Evolutionary conservation across 2,888 invertebrate species (phyloP).

Genomic region (Microctonus aethiopoides): DNA sequence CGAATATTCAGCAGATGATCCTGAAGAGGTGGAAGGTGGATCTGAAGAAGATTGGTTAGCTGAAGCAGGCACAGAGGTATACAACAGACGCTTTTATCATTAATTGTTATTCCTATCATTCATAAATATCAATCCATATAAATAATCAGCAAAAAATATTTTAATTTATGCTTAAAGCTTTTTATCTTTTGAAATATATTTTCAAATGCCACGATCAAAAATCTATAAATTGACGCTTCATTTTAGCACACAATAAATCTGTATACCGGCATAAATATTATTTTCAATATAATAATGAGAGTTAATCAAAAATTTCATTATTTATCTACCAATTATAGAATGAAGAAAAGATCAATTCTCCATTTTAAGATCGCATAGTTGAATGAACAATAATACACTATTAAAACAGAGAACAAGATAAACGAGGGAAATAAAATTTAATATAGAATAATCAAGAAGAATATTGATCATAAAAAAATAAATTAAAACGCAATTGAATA

Average conservation of each 20-base stretch:
- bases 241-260: neutral
- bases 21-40: slow-evolving; percentile 66
- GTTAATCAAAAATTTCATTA: neutral
- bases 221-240: slow-evolving; percentile 25
- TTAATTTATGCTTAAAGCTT: too few relatives aligned
- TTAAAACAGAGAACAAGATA: neutral
- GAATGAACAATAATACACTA: too few relatives aligned
- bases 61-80: slow-evolving; percentile 60
- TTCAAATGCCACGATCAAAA: slow-evolving; percentile 26
- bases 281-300: neutral
- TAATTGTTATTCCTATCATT: neutral
- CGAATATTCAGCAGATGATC: slow-evolving; percentile 66
- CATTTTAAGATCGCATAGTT: neutral
- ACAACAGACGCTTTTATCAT: slow-evolving; percentile 32
- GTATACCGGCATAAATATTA: neutral
- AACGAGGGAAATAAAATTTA: neutral
- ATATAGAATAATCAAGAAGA: neutral
- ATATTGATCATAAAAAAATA: neutral
- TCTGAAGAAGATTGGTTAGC: slow-evolving; percentile 68
- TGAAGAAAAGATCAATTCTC: neutral
- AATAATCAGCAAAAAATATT: too few relatives aligned
- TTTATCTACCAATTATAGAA: neutral
- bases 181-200: too few relatives aligned
- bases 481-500: neutral
- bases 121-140: too few relatives aligned